A percentile compares a stretch with the other conserved stretches of the same genome.
These are phyloP conservation scores for Lottia gigantea DNA, from an alignment of 2,888 invertebrate species.

Conservation along the genomic window DNA sequence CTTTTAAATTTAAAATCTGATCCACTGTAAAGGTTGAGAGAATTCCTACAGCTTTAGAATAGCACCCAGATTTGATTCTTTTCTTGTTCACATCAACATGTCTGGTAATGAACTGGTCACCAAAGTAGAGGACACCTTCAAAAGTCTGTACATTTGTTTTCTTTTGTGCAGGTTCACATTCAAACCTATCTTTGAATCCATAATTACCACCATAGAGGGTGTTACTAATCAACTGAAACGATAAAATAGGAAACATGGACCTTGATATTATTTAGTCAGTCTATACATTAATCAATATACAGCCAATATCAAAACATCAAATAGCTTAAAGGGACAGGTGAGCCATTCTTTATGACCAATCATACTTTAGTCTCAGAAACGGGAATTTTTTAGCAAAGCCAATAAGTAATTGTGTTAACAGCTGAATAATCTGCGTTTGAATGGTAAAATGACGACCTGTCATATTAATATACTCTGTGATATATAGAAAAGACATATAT, in stretches of 20 bases:
- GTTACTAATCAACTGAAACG: neutral
- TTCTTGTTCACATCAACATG: neutral
- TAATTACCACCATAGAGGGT: neutral
- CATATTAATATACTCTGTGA: too few relatives aligned
- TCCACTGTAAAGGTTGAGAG: neutral
- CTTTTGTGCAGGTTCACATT: neutral
- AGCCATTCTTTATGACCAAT: too few relatives aligned
- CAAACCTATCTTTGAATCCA: neutral
- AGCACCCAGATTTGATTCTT: neutral
- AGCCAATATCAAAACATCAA: too few relatives aligned
- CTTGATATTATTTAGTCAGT: too few relatives aligned
- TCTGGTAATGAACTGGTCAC: neutral
- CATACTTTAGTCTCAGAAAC: too few relatives aligned
- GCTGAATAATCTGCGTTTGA: too few relatives aligned
- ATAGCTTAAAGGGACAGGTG: too few relatives aligned
- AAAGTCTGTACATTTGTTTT: neutral
- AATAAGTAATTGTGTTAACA: too few relatives aligned
- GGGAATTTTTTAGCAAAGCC: too few relatives aligned
- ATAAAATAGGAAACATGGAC: neutral
- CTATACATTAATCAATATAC: too few relatives aligned
- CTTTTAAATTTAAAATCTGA: neutral
- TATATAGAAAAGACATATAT: too few relatives aligned
- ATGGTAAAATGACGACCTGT: too few relatives aligned
- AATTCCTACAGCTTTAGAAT: constrained; percentile 1
- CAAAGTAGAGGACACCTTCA: neutral